Conservation (phyloP, 2,113 vertebrate genomes). For the Pteropus alecto region DNA sequence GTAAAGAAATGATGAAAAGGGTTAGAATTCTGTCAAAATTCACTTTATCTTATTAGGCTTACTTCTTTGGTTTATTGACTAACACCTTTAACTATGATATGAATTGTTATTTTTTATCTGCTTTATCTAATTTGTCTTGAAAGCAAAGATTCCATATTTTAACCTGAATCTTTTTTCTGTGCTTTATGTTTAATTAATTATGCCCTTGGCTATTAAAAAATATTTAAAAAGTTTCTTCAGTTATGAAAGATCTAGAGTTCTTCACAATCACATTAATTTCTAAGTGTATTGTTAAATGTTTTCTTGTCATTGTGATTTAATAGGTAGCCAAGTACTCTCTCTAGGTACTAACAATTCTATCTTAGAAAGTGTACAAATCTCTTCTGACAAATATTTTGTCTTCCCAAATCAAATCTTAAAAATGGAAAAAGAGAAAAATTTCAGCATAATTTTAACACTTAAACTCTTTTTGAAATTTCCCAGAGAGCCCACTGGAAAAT, state of each 20-base stretch:
- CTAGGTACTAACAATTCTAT: not conserved
- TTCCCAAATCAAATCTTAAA: not conserved
- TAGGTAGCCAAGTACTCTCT: not conserved
- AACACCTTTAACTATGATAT: not conserved
- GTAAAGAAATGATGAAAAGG: not conserved
- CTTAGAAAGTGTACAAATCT: not conserved
- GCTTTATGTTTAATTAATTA: not conserved
- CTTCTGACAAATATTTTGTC: not conserved
- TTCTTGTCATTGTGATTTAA: not conserved
- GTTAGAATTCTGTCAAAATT: not conserved
- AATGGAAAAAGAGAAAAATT: not conserved
- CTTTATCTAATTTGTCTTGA: not conserved
- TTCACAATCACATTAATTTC: not conserved
- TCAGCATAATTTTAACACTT: not conserved
- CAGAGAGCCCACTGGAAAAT: not conserved
- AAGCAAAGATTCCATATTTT: not conserved
- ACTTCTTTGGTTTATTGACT: not conserved
- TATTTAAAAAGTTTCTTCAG: not conserved
- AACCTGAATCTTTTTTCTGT: not conserved
- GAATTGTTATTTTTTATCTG: not conserved
- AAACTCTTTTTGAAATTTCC: not conserved
- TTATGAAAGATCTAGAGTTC: not conserved
- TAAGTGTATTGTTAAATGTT: not conserved
- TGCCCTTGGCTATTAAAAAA: not conserved
- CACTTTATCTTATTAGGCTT: not conserved